Evolutionary conservation across 2,797 vertebrate species (phyloP).

Genomic region (Xenentodon cancila): DNA sequence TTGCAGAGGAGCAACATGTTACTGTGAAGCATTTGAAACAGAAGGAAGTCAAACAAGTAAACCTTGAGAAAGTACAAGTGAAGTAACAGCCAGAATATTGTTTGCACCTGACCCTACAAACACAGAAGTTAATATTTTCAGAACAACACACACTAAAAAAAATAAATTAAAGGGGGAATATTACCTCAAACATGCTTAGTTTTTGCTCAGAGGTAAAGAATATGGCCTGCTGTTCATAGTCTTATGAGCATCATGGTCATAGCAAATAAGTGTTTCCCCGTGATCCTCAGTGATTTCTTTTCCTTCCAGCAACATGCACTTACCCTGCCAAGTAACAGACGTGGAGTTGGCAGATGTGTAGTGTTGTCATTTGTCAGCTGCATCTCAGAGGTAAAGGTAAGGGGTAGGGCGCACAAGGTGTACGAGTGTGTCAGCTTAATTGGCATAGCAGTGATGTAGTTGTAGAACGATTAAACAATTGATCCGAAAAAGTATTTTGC

Average conservation of each 20-base stretch:
- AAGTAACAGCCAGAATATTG: no score
- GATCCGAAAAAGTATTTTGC: constrained; percentile 56
- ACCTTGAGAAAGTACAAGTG: no score
- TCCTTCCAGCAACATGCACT: constrained; percentile 16
- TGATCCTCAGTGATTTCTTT: constrained; percentile 58
- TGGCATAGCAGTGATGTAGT: constrained; percentile 47
- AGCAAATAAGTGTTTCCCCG: constrained; percentile 64
- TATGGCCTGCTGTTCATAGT: constrained; percentile 57
- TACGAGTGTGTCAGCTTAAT: constrained; percentile 43
- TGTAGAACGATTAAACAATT: constrained; percentile 52
- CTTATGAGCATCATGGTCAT: constrained; percentile 59
- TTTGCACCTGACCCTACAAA: no score
- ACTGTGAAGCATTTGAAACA: not conserved
- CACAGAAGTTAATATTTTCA: not conserved
- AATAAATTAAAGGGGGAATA: constrained; percentile 39
- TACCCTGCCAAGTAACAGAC: constrained; percentile 49
- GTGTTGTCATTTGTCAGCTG: constrained; percentile 68
- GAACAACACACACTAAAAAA: not conserved
- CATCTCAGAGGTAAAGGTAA: constrained; percentile 63
- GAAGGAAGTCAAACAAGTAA: no score
- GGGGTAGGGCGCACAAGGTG: constrained; percentile 47
- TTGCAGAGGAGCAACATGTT: not conserved
- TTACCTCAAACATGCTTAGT: constrained; percentile 37
- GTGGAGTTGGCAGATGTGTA: constrained; percentile 59
- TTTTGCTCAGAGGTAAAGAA: constrained; percentile 39